Conservation (phyloP, 2,113 vertebrate genomes). For the Corynorhinus townsendii region DNA sequence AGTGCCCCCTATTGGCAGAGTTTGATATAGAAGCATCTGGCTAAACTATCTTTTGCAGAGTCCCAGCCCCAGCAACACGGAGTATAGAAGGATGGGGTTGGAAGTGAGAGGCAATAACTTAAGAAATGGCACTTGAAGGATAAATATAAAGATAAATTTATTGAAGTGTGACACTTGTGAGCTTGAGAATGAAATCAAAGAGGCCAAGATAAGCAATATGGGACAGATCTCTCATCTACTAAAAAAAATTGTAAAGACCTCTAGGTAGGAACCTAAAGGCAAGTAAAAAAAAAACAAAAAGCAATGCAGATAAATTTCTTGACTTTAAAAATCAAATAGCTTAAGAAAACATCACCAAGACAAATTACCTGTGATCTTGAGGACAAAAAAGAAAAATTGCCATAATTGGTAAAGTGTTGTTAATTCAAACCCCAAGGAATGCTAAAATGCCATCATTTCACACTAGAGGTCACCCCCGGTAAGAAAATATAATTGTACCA, state of each 20-base stretch:
- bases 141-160: not conserved
- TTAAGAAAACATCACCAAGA: conserved; percentile 29
- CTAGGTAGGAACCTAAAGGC: not conserved
- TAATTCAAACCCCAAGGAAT: conserved; percentile 74
- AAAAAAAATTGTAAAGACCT: conserved; percentile 35
- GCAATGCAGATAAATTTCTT: not conserved
- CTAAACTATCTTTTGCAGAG: not conserved
- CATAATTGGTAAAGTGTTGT: conserved; percentile 72
- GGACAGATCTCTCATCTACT: not conserved
- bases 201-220: conserved; percentile 10
- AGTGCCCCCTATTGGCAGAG: not conserved
- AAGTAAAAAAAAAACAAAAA: not conserved
- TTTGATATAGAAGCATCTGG: not conserved
- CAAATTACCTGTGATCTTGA: conserved; percentile 21
- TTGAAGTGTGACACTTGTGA: not conserved
- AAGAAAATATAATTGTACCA: conserved; percentile 79
- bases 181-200: not conserved
- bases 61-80: not conserved
- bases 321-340: conserved; percentile 34
- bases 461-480: conserved; percentile 84
- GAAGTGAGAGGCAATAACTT: not conserved
- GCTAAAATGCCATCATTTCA: conserved; percentile 82
- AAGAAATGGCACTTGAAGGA: not conserved
- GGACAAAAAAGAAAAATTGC: not conserved
- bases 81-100: not conserved